A percentile compares a stretch with the other conserved stretches of the same genome.
These are phyloP conservation scores for Pachycephus smyrnensis DNA, from an alignment of 2,888 invertebrate genomes.

Conservation along the genomic window DNA sequence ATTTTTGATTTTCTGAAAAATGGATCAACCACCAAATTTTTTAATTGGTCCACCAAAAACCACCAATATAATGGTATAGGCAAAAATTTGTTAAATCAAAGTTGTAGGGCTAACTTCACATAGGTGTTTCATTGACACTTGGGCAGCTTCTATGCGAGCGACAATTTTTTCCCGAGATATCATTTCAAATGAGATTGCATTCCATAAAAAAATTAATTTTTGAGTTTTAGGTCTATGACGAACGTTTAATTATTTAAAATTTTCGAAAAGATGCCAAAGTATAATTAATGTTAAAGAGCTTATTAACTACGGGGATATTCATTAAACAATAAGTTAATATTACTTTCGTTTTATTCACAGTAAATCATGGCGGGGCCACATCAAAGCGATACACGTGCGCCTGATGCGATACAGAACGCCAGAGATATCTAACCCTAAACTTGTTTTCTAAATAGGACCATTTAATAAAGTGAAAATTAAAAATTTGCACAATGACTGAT, in stretches of 20 bases:
- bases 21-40: too few species aligned
- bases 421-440: slow-evolving; percentile 6
- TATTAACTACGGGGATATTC: neutral
- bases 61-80: too few species aligned
- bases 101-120: too few species aligned
- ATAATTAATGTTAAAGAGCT: neutral
- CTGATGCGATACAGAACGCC: neutral
- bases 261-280: neutral
- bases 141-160: neutral
- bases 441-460: neutral
- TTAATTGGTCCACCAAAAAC: too few species aligned
- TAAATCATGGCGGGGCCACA: neutral
- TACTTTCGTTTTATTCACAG: neutral
- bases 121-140: too few species aligned
- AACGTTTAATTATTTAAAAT: neutral
- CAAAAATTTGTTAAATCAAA: too few species aligned
- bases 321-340: neutral
- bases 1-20: too few species aligned
- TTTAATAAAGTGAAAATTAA: neutral
- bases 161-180: neutral
- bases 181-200: neutral
- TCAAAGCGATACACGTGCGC: neutral
- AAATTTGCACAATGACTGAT: slow-evolving; percentile 29
- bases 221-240: neutral
- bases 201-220: neutral